Evolutionary conservation across 2,113 vertebrate genomes (phyloP).

Genomic region (Gasterosteus nipponicus): DNA sequence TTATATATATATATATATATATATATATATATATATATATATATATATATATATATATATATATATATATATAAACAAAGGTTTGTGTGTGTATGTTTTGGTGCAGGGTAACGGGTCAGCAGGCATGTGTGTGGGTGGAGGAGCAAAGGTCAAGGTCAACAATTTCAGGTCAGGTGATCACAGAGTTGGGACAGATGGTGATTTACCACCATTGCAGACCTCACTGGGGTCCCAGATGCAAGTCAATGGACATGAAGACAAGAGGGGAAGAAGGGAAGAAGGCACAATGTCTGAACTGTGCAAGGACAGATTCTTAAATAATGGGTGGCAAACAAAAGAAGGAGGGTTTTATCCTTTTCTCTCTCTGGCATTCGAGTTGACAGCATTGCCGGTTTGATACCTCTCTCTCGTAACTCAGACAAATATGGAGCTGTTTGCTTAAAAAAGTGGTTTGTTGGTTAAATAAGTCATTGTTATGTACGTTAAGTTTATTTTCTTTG

Average conservation of each 20-base stretch:
- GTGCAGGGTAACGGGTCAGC: conserved; percentile 28
- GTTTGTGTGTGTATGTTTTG: not conserved
- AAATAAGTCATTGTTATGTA: too few relatives aligned
- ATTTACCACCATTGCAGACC: conserved; percentile 56
- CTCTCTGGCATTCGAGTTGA: not conserved
- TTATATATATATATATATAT: too few relatives aligned
- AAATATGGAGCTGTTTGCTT: too few relatives aligned
- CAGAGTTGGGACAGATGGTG: conserved; percentile 73
- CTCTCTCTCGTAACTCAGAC: too few relatives aligned
- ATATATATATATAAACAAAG: too few relatives aligned
- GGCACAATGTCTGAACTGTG: not conserved
- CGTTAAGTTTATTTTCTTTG: too few relatives aligned
- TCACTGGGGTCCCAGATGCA: not conserved
- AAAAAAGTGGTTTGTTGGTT: too few relatives aligned
- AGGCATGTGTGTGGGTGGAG: conserved; percentile 44
- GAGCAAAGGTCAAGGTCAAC: conserved; percentile 70
- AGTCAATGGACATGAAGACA: conserved; percentile 1
- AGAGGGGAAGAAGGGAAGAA: not conserved
- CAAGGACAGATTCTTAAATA: not conserved
- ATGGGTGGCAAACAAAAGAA: not conserved
- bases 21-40: too few relatives aligned
- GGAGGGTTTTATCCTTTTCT: not conserved
- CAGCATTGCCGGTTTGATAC: too few relatives aligned
- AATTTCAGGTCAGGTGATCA: conserved; percentile 71
- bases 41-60: too few relatives aligned